Conservation (phyloP, 2,888 invertebrate genomes). For the Theodoxus fluviatilis region DNA sequence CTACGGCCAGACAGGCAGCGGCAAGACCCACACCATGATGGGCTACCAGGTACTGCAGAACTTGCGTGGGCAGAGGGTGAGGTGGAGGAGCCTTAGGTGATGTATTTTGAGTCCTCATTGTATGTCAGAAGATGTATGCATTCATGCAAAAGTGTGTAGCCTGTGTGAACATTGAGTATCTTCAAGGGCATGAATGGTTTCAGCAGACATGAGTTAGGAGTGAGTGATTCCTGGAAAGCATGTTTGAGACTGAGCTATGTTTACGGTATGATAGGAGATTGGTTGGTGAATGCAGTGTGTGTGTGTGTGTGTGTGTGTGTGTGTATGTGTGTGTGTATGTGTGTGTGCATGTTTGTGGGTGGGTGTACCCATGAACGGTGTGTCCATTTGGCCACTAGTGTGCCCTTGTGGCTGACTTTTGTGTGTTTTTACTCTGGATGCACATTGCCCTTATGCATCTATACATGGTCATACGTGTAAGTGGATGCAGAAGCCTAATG, state of each 20-base stretch:
- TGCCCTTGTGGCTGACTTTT: neutral
- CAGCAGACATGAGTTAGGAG: too few relatives aligned
- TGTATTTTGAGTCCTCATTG: too few relatives aligned
- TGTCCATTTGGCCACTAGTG: neutral
- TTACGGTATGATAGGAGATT: too few relatives aligned
- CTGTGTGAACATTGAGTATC: too few relatives aligned
- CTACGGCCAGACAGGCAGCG: constrained; percentile 90
- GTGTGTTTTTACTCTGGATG: neutral
- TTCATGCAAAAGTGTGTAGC: too few relatives aligned
- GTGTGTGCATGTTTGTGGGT: too few relatives aligned
- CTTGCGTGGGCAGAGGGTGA: too few relatives aligned
- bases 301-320: neutral
- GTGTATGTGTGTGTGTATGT: neutral
- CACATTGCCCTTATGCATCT: neutral
- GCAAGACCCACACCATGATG: constrained; percentile 91
- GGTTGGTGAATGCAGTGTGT: neutral
- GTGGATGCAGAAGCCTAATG: neutral
- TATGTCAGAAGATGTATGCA: too few relatives aligned
- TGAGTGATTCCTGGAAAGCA: too few relatives aligned
- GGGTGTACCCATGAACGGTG: neutral
- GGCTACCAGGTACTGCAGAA: constrained; percentile 70
- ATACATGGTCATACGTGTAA: constrained; percentile 12
- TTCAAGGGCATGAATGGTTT: too few relatives aligned
- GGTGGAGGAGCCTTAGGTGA: too few relatives aligned
- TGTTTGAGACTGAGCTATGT: too few relatives aligned